Base-by-base conservation (phyloP, 2,797 vertebrate species). In the Sylvilagus floridanus region DNA sequence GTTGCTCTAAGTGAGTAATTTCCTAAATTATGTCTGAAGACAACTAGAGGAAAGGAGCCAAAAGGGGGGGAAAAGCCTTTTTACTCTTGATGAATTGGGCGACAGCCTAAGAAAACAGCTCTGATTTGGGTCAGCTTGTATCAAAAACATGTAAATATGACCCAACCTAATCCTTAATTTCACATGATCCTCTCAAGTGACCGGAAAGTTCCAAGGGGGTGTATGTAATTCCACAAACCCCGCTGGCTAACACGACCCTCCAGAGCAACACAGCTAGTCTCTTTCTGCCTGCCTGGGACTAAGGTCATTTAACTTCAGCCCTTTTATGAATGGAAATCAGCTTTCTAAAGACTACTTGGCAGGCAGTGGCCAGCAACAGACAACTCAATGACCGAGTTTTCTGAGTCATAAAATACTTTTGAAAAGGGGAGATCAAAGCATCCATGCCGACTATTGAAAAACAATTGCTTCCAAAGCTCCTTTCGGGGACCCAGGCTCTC, bases 401-500 rank as follows among this genome's bases (percentile, higher is more conserved):
- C 96, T 93, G 95, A 96, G 98, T 98, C 97, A 96, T 98, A 93
- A 95, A 97, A 69, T 76, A 83, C 92, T 90, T 93, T 62, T 71
- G 96, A 97, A 98, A 97, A 97, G 98, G 98, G 98, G 97, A 99
- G 98, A 99, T 99, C 99, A 99, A 99, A 99, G 99, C 96, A 88
- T 93, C 95, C 97, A 97, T 93, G 52, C 96, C 90, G 97, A 98
- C 98, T 97, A 98, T 99, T 99, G 98, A 99, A 98, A 99, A 98
- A 98, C 98, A 98, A 98, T 98, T 98, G 98, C 97, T 98, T 98
- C 98, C 98, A 98, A 98, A 98, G 99, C 98, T 98, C 98, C 98
- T 98, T 98, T 97, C 98, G 98, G 97, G 98, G 98, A 98, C 97
- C 94, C 97, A 97, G 96, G 98, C 98, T 98, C 98, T 98, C 84